Evolutionary conservation across 2,888 invertebrate genomes (phyloP).

Genomic region (Brenthis ino): DNA sequence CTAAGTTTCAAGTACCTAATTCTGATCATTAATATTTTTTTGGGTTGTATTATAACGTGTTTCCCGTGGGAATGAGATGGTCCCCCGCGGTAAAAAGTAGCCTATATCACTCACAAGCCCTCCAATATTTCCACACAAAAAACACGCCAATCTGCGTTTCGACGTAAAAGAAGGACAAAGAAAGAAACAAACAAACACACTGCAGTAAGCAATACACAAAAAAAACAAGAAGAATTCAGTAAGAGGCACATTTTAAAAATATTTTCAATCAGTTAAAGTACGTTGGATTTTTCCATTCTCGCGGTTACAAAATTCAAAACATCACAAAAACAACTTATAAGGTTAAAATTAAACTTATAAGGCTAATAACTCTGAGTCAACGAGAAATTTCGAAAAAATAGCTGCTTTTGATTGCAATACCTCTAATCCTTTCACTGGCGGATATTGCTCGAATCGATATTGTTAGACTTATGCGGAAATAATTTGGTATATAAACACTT

Average conservation of each 20-base stretch:
- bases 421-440: no score
- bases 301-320: no score
- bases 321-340: slow-evolving; percentile 6
- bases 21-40: no score
- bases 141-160: no score
- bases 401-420: not conserved
- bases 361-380: not conserved
- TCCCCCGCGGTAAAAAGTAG: no score
- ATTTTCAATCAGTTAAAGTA: not conserved
- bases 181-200: no score
- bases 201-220: not conserved
- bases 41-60: no score
- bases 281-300: slow-evolving; percentile 4
- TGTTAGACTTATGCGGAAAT: not conserved
- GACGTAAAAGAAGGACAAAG: no score
- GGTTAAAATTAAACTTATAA: not conserved
- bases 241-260: slow-evolving; percentile 8
- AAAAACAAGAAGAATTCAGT: not conserved
- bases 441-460: not conserved
- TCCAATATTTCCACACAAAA: no score
- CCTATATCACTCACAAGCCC: no score
- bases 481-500: not conserved
- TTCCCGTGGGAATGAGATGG: no score
- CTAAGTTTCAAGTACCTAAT: no score
- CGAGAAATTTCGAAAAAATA: not conserved